phyloP scores from a whole-genome alignment of 2,888 invertebrate genomes.

The Cynaeus angustus region DNA sequence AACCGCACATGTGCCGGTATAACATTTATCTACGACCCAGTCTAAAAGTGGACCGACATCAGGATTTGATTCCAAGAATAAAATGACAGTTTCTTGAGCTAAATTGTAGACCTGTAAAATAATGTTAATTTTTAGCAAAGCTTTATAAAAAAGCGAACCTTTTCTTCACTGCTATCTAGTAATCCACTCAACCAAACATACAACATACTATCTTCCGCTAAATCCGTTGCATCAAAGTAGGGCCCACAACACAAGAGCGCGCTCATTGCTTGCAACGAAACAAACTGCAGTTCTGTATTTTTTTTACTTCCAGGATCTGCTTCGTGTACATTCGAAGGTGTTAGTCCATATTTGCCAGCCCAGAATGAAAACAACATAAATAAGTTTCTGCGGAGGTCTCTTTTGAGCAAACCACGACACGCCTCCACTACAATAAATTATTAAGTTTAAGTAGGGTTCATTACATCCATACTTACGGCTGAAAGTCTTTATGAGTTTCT shows the following conservation, averaged over 20 bases:
- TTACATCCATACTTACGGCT: slow-evolving; percentile 78
- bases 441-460: background rate
- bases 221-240: slow-evolving; percentile 89
- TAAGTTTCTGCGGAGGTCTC: slow-evolving; percentile 89
- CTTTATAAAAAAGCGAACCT: slow-evolving; percentile 70
- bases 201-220: slow-evolving; percentile 93
- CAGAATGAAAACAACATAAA: slow-evolving; percentile 95
- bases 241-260: slow-evolving; percentile 96
- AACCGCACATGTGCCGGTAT: slow-evolving; percentile 91
- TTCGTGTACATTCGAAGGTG: slow-evolving; percentile 70
- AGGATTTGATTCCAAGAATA: slow-evolving; percentile 95
- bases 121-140: slow-evolving; percentile 62
- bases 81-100: slow-evolving; percentile 94
- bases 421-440: slow-evolving; percentile 83
- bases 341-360: slow-evolving; percentile 91
- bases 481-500: slow-evolving; percentile 95
- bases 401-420: slow-evolving; percentile 87
- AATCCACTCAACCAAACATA: slow-evolving; percentile 96
- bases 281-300: slow-evolving; percentile 72
- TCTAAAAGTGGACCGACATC: slow-evolving; percentile 93
- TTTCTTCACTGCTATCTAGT: slow-evolving; percentile 89
- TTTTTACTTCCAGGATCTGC: slow-evolving; percentile 64
- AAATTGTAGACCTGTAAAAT: slow-evolving; percentile 79
- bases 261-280: slow-evolving; percentile 89
- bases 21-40: slow-evolving; percentile 99